Evolutionary conservation across 2,797 vertebrate genomes (phyloP).

Genomic region (Oreortyx pictus): DNA sequence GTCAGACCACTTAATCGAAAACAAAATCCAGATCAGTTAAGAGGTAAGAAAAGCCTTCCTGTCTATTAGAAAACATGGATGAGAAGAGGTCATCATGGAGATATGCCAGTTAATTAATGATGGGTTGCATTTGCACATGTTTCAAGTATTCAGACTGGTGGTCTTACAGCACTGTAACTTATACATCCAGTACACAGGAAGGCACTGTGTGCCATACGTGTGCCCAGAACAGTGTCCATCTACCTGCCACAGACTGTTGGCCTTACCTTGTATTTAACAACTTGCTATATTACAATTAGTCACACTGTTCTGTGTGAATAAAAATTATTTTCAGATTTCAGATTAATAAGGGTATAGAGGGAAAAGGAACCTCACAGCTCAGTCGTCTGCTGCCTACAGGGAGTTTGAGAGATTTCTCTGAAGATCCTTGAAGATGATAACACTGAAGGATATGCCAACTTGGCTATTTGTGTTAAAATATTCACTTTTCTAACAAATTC

Average conservation of each 20-base stretch:
- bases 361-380: background rate
- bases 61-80: background rate
- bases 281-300: background rate
- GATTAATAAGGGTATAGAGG: background rate
- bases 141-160: background rate
- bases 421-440: background rate
- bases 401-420: background rate
- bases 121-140: background rate
- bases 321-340: background rate
- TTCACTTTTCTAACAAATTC: background rate
- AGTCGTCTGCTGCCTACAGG: fast-evolving
- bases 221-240: background rate
- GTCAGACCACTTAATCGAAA: background rate
- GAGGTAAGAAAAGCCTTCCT: background rate
- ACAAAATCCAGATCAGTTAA: background rate
- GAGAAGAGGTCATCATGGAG: background rate
- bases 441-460: background rate
- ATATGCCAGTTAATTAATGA: background rate
- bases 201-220: background rate
- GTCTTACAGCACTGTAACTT: background rate
- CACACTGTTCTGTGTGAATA: background rate
- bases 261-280: background rate
- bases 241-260: background rate
- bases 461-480: background rate
- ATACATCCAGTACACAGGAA: background rate